A percentile compares a stretch with the other conserved stretches of the same genome.
phyloP scores from a whole-genome alignment of 2,797 vertebrate species.

The Microchirus variegatus region DNA sequence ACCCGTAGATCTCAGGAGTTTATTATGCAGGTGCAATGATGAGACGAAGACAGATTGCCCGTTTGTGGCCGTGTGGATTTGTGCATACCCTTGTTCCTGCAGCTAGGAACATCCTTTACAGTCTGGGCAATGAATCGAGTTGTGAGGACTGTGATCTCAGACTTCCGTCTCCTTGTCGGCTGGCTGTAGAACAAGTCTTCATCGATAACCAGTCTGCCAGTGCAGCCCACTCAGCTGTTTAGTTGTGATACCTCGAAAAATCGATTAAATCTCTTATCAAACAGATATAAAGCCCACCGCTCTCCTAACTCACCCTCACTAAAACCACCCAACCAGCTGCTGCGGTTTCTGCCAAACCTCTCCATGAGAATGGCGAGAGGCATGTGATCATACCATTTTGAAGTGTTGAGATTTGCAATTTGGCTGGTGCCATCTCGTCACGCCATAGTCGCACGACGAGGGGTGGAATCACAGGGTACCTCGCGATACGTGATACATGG shows the following conservation, averaged over 20 bases:
- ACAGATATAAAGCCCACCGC: conserved; percentile 18
- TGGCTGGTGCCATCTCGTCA: too few species aligned
- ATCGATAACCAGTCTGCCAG: conserved; percentile 37
- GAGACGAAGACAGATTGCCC: conserved; percentile 36
- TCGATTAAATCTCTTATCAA: conserved; percentile 53
- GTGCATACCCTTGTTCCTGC: conserved; percentile 9
- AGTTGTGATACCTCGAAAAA: conserved; percentile 38
- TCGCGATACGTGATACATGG: too few species aligned
- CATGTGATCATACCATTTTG: too few species aligned
- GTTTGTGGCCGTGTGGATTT: conserved; percentile 17
- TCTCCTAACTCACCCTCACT: conserved; percentile 19
- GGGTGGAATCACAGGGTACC: too few species aligned
- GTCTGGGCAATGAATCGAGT: conserved; percentile 45
- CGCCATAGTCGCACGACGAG: too few species aligned
- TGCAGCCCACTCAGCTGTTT: conserved; percentile 54
- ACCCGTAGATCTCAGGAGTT: conserved; percentile 28
- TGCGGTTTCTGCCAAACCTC: conserved; percentile 25
- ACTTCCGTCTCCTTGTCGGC: too few species aligned
- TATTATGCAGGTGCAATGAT: conserved; percentile 30
- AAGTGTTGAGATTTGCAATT: too few species aligned
- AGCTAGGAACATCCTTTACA: conserved; percentile 33
- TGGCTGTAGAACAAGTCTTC: neutral
- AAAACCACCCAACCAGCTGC: conserved; percentile 42
- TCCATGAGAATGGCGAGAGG: neutral
- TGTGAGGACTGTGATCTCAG: neutral